Evolutionary conservation across 2,888 invertebrate genomes (phyloP).

Genomic region (Tenthredo amoena): DNA sequence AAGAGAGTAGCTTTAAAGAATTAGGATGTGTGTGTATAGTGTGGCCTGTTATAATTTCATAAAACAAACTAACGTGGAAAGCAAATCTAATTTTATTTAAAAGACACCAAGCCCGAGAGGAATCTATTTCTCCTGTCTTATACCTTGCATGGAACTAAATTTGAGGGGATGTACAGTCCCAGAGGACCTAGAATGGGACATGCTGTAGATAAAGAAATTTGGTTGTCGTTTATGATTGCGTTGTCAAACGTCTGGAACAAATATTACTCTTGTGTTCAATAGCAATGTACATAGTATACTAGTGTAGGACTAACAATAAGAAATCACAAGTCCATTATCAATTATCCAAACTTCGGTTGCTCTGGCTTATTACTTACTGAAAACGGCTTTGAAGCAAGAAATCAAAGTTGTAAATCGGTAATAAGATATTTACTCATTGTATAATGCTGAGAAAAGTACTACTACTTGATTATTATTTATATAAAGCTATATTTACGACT

Average conservation of each 20-base stretch:
- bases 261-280: constrained; percentile 13
- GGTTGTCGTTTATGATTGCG: background rate
- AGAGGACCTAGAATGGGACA: background rate
- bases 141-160: background rate
- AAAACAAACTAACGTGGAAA: background rate
- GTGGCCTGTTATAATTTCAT: background rate
- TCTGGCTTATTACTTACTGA: background rate
- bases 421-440: background rate
- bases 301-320: constrained; percentile 6
- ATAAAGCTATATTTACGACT: constrained; percentile 8
- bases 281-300: constrained; percentile 31
- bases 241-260: background rate
- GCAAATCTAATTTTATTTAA: background rate
- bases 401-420: background rate
- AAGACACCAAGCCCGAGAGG: background rate
- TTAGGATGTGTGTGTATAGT: background rate
- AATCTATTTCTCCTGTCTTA: background rate
- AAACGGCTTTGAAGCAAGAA: background rate
- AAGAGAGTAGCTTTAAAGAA: background rate
- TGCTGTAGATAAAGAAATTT: background rate
- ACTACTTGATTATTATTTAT: background rate
- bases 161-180: background rate
- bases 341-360: background rate
- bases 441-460: background rate
- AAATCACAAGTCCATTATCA: background rate